Conservation (phyloP, 2,888 invertebrate genomes). For the Aromia moschata region DNA sequence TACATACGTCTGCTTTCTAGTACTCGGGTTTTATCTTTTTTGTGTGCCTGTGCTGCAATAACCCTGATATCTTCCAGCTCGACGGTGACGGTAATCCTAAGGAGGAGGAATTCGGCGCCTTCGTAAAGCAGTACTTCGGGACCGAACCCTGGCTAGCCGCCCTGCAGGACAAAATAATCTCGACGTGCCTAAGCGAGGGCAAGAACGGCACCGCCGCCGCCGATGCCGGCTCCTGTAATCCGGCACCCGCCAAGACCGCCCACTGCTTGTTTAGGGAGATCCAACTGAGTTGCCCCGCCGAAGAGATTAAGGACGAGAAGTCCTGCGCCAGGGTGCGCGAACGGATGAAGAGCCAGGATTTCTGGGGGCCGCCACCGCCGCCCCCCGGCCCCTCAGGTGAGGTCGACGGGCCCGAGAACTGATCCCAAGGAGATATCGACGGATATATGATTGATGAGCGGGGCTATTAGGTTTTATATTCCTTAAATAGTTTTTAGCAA, state of each 20-base stretch:
- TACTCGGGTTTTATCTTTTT: too few relatives aligned
- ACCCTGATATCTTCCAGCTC: conserved; percentile 51
- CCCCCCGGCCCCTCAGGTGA: conserved; percentile 21
- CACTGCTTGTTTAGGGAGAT: conserved; percentile 60
- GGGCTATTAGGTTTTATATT: conserved; percentile 12
- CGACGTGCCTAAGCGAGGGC: conserved; percentile 56
- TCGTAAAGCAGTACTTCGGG: conserved; percentile 51
- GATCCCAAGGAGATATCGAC: not conserved
- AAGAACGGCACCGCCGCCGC: conserved; percentile 45
- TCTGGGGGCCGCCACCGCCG: conserved; percentile 37
- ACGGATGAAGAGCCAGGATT: conserved; percentile 50
- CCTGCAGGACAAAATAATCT: conserved; percentile 53
- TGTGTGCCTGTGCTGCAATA: too few relatives aligned
- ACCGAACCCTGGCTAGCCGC: conserved; percentile 54
- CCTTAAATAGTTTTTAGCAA: not conserved
- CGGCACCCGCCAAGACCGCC: conserved; percentile 53
- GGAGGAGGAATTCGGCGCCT: conserved; percentile 49
- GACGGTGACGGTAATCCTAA: conserved; percentile 55
- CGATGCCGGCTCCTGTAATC: conserved; percentile 53
- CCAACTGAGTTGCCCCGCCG: conserved; percentile 60
- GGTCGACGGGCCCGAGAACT: conserved; percentile 24
- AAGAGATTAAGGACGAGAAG: conserved; percentile 58
- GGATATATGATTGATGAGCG: conserved; percentile 17
- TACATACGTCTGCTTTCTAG: too few relatives aligned
- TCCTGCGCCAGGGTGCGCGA: conserved; percentile 56